Evolutionary conservation across 2,113 vertebrate species (phyloP), one percentile per base, ranked within the genome.

Genomic region (Steatornis caripensis): DNA sequence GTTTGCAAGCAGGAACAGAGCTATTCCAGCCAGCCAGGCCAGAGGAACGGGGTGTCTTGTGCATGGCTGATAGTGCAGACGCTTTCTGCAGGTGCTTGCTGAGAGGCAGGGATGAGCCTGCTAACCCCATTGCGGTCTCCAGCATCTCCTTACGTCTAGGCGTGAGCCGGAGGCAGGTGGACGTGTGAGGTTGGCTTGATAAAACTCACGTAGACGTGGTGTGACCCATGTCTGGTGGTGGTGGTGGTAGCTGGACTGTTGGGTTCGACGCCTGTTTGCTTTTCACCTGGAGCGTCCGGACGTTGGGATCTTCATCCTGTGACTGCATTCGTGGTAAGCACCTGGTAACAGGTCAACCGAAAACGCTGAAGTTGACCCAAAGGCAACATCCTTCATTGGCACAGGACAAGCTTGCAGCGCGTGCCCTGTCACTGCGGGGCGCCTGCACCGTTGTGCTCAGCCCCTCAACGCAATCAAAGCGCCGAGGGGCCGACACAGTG

Each of bases 351-450:
- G 32, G 9, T 84, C 72, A 82, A 37, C 12, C 29, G 55, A 43
- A 87, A 77, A 24, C 7, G 10, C 53, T n/a, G 0, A 72, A 55
- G 12, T 1, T 74, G 45, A 9, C 49, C 36, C 49, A 62, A 43
- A 74, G 26, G 6, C 79, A 72, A 19, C 58, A 24, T 15, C 30
- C 5, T 4, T 20, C 3, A 1, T 3, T 8, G 78, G 46, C 95
- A 39, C 24, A 3, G 5, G 19, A 9, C 24, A 37, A 37, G 12
- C 46, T 15, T 15, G 37, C 46, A 55, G 83, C 69, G 6, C 0
- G 0, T 32, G 21, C 58, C 3, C 0, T 12, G 39, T 43, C 61
- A 12, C 66, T 12, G 12, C 0, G 0, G 24, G 23, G 7, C 29
- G 45, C 37, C 70, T 58, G 45, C 75, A 37, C 10, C 1, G 0